A percentile compares a stretch with the other conserved stretches of the same genome.
Conservation (phyloP, 2,888 invertebrate species). For the Chymomyza amoena region DNA sequence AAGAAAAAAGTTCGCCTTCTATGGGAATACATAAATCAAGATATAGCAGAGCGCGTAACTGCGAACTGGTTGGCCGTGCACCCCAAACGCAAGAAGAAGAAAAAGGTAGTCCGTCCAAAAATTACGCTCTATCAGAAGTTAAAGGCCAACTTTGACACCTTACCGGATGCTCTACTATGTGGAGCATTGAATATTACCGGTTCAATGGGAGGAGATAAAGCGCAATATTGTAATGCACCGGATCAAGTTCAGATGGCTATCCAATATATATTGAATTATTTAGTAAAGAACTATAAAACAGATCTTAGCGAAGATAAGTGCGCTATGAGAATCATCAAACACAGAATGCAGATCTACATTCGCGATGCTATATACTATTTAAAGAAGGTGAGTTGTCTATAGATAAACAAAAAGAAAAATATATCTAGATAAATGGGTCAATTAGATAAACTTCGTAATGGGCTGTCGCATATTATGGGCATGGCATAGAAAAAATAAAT, state of each 20-base stretch:
- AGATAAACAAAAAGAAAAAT: too few species aligned
- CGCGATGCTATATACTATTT: neutral
- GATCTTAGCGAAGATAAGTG: slow-evolving; percentile 67
- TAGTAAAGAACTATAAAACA: slow-evolving; percentile 63
- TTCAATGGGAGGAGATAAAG: slow-evolving; percentile 58
- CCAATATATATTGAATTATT: slow-evolving; percentile 72
- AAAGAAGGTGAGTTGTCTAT: neutral
- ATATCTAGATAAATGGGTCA: too few species aligned
- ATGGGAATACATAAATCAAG: slow-evolving; percentile 58
- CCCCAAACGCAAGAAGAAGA: slow-evolving; percentile 32
- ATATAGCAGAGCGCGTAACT: slow-evolving; percentile 45
- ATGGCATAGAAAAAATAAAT: too few species aligned
- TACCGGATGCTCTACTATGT: slow-evolving; percentile 68
- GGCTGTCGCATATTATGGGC: too few species aligned
- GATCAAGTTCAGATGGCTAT: slow-evolving; percentile 76
- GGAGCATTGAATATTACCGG: slow-evolving; percentile 71
- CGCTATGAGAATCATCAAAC: slow-evolving; percentile 11
- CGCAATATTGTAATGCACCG: slow-evolving; percentile 26
- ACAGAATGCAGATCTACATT: neutral
- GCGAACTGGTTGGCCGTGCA: neutral
- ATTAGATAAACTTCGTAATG: too few species aligned
- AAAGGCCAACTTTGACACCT: slow-evolving; percentile 58
- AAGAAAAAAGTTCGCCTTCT: slow-evolving; percentile 47
- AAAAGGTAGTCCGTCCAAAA: neutral
- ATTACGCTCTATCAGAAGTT: slow-evolving; percentile 50